Evolutionary conservation across 2,888 invertebrate genomes (phyloP), one percentile per base, ranked within the genome.

Genomic region (Nomada hirtipes): DNA sequence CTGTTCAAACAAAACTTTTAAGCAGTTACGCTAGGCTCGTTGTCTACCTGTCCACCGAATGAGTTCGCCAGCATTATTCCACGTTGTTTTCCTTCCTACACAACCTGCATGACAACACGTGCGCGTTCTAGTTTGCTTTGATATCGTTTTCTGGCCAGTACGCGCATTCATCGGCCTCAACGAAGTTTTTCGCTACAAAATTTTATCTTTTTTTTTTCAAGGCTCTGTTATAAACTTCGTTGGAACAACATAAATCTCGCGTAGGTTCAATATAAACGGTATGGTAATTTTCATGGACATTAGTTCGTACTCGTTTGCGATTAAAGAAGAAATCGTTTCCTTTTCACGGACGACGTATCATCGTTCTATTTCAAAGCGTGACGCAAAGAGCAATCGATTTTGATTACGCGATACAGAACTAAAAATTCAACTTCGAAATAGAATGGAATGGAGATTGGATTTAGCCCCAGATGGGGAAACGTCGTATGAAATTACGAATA

Each of bases 51-150:
- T 65, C 57, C 36, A 13, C 15, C n/a, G 15, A 23, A 44, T 47
- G 29, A 36, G 29, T 44, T 65, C 36, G 36, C 59, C 3, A 52
- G 74, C 65, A 60, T 36, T n/a, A 65, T 44, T 42, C 53, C 50
- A 52, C 59, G 44, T 52, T 52, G 71, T 59, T 60, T 64, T 65
- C 52, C 13, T 50, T 52, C 13, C 64, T 64, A 42, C 59, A 52
- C 20, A 15, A 15, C 36, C 10, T n/a, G 11, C 59, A 26, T 26
- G 71, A 44, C 42, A 47, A 65, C 65, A 60, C 59, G 65, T 20
- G n/a, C 57, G 50, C 42, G 71, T 65, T 72, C 59, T 1, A 76
- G 76, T 76, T 76, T 65, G 59, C 76, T 76, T 65, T 76, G 76
- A 76, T 72, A 71, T 18, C 64, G 20, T 20, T 20, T 76, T 52